Conservation (phyloP, 2,797 vertebrate species). For the Gymnoscopelus braueri region DNA sequence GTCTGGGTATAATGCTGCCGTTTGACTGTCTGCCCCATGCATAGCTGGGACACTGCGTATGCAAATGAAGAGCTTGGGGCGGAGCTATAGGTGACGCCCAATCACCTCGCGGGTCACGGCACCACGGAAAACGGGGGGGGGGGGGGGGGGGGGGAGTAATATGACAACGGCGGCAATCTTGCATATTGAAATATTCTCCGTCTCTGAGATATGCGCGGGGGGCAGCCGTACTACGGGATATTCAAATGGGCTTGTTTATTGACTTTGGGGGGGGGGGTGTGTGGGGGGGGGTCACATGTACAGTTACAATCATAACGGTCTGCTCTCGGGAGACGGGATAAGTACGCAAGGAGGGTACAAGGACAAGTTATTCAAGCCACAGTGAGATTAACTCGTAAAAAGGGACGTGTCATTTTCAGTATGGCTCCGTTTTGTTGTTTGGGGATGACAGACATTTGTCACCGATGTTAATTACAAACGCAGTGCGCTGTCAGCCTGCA, state of each 20-base stretch:
- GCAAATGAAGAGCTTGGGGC: conserved; percentile 28
- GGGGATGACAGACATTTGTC: too few species aligned
- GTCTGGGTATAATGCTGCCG: too few species aligned
- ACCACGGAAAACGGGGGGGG: conserved; percentile 14
- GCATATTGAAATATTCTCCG: conserved; percentile 67
- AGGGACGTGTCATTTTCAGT: too few species aligned
- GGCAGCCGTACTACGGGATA: conserved; percentile 24
- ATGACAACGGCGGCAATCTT: conserved; percentile 53
- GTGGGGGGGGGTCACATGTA: conserved; percentile 34
- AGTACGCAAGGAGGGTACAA: too few species aligned
- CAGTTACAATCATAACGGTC: conserved; percentile 1
- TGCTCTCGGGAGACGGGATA: too few species aligned
- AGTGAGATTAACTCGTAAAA: too few species aligned
- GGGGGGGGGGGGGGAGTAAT: conserved; percentile 43
- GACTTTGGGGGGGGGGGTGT: conserved; percentile 48
- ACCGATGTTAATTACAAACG: too few species aligned
- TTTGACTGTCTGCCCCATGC: too few species aligned
- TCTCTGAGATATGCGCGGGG: conserved; percentile 32
- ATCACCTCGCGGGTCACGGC: conserved; percentile 67
- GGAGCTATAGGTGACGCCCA: conserved; percentile 41
- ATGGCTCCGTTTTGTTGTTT: too few species aligned
- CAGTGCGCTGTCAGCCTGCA: too few species aligned
- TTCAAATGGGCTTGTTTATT: conserved; percentile 72
- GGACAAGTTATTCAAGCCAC: too few species aligned
- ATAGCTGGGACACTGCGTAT: conserved; percentile 38